Percentiles rank a stretch among this genome's conserved stretches.
Evolutionary conservation across 2,113 vertebrate species (phyloP).

Genomic region (Myotis davidii): DNA sequence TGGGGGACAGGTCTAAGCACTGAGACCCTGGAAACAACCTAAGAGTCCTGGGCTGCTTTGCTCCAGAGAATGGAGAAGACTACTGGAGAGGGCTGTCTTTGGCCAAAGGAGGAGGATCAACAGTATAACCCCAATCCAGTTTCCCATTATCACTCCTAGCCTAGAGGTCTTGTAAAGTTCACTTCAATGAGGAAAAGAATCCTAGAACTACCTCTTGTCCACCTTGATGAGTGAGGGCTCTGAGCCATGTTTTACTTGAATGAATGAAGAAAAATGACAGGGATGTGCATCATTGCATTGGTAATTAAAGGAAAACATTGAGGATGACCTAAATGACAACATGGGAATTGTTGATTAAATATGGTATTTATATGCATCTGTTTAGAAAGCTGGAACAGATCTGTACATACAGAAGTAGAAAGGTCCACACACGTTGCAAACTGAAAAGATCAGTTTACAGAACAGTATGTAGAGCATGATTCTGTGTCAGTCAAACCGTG

Average conservation of each 20-base stretch:
- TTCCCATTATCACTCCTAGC: not conserved
- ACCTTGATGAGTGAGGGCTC: not conserved
- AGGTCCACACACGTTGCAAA: not conserved
- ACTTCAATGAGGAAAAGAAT: not conserved
- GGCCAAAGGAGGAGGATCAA: not conserved
- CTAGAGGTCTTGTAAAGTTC: not conserved
- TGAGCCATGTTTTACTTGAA: not conserved
- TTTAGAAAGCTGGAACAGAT: conserved; percentile 43
- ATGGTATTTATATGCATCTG: not conserved
- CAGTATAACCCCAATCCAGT: not conserved
- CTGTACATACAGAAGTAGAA: conserved; percentile 3
- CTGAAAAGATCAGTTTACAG: conserved; percentile 30
- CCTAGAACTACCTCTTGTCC: not conserved
- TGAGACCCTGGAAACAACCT: not conserved
- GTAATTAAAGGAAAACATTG: conserved; percentile 39
- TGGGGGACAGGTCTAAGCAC: not conserved
- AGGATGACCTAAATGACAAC: not conserved
- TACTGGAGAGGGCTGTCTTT: not conserved
- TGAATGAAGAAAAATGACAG: not conserved
- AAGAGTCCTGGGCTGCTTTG: not conserved
- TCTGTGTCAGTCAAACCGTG: not conserved
- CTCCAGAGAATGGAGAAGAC: not conserved
- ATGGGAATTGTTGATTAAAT: not conserved
- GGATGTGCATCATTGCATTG: not conserved
- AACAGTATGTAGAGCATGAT: not conserved